Percentiles rank a stretch among this genome's conserved stretches.
phyloP scores from a whole-genome alignment of 2,888 invertebrate species.

The Drosophila koepferae region DNA sequence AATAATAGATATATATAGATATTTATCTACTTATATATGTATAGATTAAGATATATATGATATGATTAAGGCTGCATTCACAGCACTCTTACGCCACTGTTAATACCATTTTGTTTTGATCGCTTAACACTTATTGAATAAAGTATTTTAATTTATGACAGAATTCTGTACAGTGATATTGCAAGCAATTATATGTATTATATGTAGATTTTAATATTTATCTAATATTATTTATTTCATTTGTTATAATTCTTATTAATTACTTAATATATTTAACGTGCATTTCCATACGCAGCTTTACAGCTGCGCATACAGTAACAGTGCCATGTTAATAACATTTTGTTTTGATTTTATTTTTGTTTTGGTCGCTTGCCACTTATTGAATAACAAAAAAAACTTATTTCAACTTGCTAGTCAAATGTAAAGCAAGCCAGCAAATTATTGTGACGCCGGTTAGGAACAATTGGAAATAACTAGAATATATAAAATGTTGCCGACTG shows the following conservation, averaged over 20 bases:
- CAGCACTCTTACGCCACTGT: background rate
- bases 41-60: accelerated
- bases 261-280: background rate
- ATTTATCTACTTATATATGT: background rate
- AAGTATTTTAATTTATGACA: too few species aligned
- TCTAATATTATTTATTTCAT: too few species aligned
- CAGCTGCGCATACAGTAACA: background rate
- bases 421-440: background rate
- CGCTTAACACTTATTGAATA: too few species aligned
- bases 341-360: conserved; percentile 5
- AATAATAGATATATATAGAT: background rate
- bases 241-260: too few species aligned
- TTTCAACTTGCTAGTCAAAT: background rate
- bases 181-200: too few species aligned
- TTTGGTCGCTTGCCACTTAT: conserved; percentile 32
- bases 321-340: conserved; percentile 2
- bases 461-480: background rate
- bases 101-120: conserved; percentile 7
- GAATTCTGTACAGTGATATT: too few species aligned
- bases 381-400: conserved; percentile 35
- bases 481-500: conserved; percentile 26
- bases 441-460: conserved; percentile 1
- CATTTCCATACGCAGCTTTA: background rate
- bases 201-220: too few species aligned
- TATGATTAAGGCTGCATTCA: too few species aligned